Conservation (phyloP, 30 jellyfish, hydroid and myxozoan genomes). For the Pelagia noctiluca region DNA sequence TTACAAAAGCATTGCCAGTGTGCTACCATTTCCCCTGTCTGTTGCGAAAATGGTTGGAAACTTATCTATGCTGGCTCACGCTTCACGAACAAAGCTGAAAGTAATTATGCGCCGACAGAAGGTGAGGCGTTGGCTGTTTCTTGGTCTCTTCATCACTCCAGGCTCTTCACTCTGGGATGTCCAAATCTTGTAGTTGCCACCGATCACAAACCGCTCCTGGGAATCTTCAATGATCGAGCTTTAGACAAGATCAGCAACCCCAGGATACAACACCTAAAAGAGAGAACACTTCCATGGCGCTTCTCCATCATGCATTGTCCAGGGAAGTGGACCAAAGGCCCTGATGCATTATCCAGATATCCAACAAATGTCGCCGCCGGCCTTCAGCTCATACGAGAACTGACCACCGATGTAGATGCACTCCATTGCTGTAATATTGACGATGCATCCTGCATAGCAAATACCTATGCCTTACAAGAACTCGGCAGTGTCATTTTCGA, state of each 20-base stretch:
- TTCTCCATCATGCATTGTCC: background rate
- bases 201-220: constrained; percentile 53
- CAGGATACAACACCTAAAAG: background rate
- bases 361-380: constrained; percentile 16
- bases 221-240: background rate
- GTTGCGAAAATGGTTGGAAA: constrained; percentile 33
- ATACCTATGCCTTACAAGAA: constrained; percentile 18
- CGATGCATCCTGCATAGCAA: too few relatives aligned
- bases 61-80: constrained; percentile 34
- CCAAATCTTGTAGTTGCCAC: constrained; percentile 22
- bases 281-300: constrained; percentile 26
- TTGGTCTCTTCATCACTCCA: constrained; percentile 36
- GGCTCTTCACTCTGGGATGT: constrained; percentile 38
- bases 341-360: constrained; percentile 22
- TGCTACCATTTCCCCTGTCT: background rate
- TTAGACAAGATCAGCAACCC: background rate
- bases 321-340: background rate
- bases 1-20: constrained; percentile 2
- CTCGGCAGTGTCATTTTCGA: background rate
- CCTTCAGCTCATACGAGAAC: too few relatives aligned
- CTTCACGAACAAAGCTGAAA: constrained; percentile 53
- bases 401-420: too few relatives aligned
- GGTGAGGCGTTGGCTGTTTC: constrained; percentile 71
- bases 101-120: constrained; percentile 56
- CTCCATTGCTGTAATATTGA: too few relatives aligned